Evolutionary conservation across 2,888 invertebrate genomes (phyloP).

Genomic region (Apodemia duryi): DNA sequence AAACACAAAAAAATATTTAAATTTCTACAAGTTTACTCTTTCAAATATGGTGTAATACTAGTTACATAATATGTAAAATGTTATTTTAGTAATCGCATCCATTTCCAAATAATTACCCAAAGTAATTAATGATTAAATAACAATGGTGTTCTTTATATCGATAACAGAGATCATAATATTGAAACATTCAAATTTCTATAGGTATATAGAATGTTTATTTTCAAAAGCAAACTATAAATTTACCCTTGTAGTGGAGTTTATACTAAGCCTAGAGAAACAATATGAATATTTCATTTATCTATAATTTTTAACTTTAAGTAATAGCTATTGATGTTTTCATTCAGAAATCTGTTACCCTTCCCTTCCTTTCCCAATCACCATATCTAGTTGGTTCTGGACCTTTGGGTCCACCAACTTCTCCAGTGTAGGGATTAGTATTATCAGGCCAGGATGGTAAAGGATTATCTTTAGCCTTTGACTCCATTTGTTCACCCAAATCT

Average conservation of each 20-base stretch:
- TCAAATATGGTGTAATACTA: too few relatives aligned
- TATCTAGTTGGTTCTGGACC: constrained; percentile 99
- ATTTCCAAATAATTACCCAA: background rate
- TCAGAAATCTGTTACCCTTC: constrained; percentile 96
- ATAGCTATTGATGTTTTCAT: background rate
- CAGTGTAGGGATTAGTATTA: constrained; percentile 93
- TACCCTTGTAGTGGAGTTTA: background rate
- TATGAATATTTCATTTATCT: background rate
- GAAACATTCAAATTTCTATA: background rate
- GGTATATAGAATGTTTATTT: background rate
- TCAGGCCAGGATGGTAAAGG: constrained; percentile 91
- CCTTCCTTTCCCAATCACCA: constrained; percentile 99
- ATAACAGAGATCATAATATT: too few relatives aligned
- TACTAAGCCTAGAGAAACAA: background rate
- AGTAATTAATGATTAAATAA: background rate
- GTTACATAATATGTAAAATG: too few relatives aligned
- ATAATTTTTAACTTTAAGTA: too few relatives aligned
- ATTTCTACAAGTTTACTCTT: too few relatives aligned
- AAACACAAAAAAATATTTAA: too few relatives aligned
- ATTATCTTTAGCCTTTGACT: constrained; percentile 88
- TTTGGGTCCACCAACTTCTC: constrained; percentile 95
- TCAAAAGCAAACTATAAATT: background rate
- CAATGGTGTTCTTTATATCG: background rate
- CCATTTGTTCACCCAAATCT: constrained; percentile 87
- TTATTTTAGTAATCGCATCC: background rate